A percentile compares a stretch with the other conserved stretches of the same genome.
Conservation (phyloP, 2,888 invertebrate species). For the Ochropleura plecta region DNA sequence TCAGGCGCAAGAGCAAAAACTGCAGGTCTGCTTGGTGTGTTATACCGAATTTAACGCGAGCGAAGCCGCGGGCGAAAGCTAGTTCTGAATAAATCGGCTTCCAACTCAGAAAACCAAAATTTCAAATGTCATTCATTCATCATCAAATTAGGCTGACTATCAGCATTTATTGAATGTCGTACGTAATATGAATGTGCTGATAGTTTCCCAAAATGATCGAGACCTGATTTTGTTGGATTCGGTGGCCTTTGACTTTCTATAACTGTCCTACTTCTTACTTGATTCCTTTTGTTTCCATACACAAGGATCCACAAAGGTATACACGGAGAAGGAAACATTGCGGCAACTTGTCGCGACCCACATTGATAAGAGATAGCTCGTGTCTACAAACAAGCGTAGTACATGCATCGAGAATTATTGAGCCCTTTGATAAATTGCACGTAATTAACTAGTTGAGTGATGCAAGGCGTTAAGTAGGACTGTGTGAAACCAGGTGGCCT, state of each 20-base stretch:
- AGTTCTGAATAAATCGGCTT: no score
- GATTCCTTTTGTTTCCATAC: constrained; percentile 44
- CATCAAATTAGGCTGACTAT: no score
- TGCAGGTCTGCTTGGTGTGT: no score
- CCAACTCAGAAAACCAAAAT: no score
- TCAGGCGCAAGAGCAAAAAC: no score
- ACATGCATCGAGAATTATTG: constrained; percentile 72
- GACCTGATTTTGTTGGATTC: no score
- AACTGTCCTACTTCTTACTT: constrained; percentile 11
- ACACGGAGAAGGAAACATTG: constrained; percentile 80
- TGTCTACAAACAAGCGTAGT: constrained; percentile 75
- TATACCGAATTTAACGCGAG: no score
- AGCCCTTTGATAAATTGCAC: constrained; percentile 67
- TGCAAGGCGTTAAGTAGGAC: constrained; percentile 44
- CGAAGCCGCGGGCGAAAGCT: no score
- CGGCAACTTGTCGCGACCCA: constrained; percentile 83
- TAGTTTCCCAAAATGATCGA: no score
- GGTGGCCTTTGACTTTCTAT: neutral
- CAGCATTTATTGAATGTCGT: no score
- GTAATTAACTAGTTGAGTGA: constrained; percentile 44
- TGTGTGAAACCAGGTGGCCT: constrained; percentile 34
- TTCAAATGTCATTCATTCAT: no score
- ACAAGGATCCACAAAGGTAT: constrained; percentile 68
- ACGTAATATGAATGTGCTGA: no score
- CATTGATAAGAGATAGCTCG: constrained; percentile 83